Evolutionary conservation across 2,113 vertebrate genomes (phyloP), one percentile per base, ranked within the genome.

Genomic region (Pelvicachromis taeniatus): DNA sequence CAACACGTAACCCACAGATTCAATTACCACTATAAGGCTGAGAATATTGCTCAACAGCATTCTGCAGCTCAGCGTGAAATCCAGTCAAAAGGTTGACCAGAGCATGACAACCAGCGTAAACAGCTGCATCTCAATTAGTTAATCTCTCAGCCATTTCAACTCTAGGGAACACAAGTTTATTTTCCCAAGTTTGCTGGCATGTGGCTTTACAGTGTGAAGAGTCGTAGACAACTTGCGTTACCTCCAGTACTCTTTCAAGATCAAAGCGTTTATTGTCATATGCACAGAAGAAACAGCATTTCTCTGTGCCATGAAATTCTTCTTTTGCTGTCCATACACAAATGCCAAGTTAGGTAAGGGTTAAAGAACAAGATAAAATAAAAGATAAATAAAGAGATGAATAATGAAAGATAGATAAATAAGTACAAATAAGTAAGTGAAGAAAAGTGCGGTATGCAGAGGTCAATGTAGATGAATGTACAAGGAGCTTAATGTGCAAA

Each of bases 221-320:
- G 53, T 6, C 52, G 78, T 1, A 26, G n/a, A 6, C 23, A 5
- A 6, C 4, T 21, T 5, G 1, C 12, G 78, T 84, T 95, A 38
- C 93, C 95, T 19, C 95, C 95, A 0, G 94, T 95, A 29, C 95
- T 94, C 2, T 3, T 26, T 26, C 26, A 26, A 26, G 26, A 2
- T 26, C 26, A 26, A 26, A 26, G 26, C 26, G 26, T 26, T 26
- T 26, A 26, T 26, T 26, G 26, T 26, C 26, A 26, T 26, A 26
- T 26, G 26, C 3, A 26, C 26, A 26, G 26, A 26, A 26, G 26
- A 26, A 26, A 26, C 3, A 26, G 26, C 26, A 26, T 26, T 26
- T 26, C 26, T 26, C 26, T 26, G 26, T 26, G 26, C 26, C 2
- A 26, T 26, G 26, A 26, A 26, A 26, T 26, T 26, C 26, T 26